Evolutionary conservation across 2,888 invertebrate species (phyloP), one percentile per base, ranked within the genome.

Genomic region (Petrophora chlorosata): DNA sequence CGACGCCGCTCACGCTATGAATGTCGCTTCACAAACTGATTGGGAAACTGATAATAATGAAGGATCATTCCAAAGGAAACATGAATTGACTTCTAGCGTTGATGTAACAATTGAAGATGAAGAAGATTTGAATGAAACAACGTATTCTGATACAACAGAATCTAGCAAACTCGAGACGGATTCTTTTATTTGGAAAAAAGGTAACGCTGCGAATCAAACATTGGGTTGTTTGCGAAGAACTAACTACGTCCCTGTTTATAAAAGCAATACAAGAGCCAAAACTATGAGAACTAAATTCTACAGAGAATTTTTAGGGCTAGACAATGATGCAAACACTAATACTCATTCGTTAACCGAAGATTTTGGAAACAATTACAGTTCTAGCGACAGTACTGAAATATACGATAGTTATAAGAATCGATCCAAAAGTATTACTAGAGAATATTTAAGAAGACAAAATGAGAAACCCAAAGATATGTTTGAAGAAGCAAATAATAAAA

Each of bases 161-260:
- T 76, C 75, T 0, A 79, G 79, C 55, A 80, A 79, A 70, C 49
- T 63, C 7, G 82, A 77, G 13, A 64, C 76, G 3, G 73, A 78
- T 59, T 79, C 76, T 0, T 82, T 82, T 61, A 63, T 77, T 56
- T 85, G 82, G 82, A 72, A 68, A 33, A 68, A 71, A 49, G 62
- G 58, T 5, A 53, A 45, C 13, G 12, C 30, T 14, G 44, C 46
- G 5, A 60, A 53, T 39, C 64, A 61, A 42, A 61, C 63, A 52
- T 40, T 61, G 46, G 56, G 57, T 29, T 56, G 56, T 42, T 54
- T 65, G 13, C 65, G 61, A 39, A 67, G 55, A 50, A 35, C 39
- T 7, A 64, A 59, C 33, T 74, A 70, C 35, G 63, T 67, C 9
- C 73, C 81, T 3, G 73, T 80, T 4, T 73, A 78, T 26, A 83